A percentile compares a stretch with the other conserved stretches of the same genome.
phyloP scores from a whole-genome alignment of 2,113 vertebrate species.

The Hemicordylus capensis region DNA sequence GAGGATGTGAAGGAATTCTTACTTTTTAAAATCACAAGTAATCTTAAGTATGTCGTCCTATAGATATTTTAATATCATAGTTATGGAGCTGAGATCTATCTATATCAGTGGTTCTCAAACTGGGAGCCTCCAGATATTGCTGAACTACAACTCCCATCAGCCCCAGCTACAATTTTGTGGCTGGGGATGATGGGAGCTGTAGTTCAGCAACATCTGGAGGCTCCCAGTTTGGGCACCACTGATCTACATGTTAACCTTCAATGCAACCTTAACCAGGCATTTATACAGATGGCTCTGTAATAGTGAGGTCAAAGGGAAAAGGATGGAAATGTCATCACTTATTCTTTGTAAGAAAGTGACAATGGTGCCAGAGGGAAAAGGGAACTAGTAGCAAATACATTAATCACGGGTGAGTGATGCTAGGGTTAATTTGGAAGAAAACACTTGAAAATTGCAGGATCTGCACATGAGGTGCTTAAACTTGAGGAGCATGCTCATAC shows the following conservation, averaged over 20 bases:
- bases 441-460: not conserved
- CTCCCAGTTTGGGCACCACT: too few species aligned
- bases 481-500: not conserved
- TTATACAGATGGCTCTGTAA: accelerated
- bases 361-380: not conserved
- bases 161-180: too few species aligned
- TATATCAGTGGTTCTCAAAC: too few species aligned
- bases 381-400: not conserved
- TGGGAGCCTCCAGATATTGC: too few species aligned
- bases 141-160: too few species aligned
- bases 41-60: not conserved
- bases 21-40: not conserved
- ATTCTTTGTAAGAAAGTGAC: not conserved
- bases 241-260: accelerated
- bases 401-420: constrained; percentile 9
- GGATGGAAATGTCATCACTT: not conserved
- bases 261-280: not conserved
- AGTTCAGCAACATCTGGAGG: too few species aligned
- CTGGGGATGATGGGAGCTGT: too few species aligned
- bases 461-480: not conserved
- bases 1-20: not conserved
- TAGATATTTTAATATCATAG: not conserved
- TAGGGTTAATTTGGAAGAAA: not conserved
- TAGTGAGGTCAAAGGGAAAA: not conserved
- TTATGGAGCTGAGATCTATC: not conserved